These are phyloP conservation scores for Peromyscus attwateri DNA, from an alignment of 2,797 vertebrate species.

Conservation along the genomic window DNA sequence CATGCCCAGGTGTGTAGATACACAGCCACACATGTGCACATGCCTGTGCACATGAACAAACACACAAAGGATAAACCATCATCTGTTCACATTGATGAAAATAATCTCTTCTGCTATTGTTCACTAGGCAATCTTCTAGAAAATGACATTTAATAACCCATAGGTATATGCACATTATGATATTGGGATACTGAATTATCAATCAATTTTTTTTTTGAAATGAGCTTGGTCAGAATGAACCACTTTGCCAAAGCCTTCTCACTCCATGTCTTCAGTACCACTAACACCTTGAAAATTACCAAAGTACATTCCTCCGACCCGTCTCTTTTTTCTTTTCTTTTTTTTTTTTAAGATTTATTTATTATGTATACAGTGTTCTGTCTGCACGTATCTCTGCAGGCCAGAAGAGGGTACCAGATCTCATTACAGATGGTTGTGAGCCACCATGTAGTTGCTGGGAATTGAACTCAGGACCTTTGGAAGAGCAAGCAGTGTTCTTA, in stretches of 20 bases:
- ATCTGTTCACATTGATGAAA: background rate
- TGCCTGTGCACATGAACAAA: background rate
- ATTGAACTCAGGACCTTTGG: too few relatives aligned
- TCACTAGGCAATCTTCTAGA: conserved; percentile 1
- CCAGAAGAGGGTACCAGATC: too few relatives aligned
- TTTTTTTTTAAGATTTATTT: too few relatives aligned
- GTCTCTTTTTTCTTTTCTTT: background rate
- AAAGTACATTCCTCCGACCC: background rate
- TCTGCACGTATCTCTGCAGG: too few relatives aligned
- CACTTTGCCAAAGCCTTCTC: background rate
- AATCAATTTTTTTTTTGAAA: background rate
- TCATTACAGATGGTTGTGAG: too few relatives aligned
- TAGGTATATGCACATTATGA: background rate
- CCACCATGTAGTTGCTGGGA: too few relatives aligned
- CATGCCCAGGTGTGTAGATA: background rate
- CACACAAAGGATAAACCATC: background rate
- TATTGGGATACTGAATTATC: background rate
- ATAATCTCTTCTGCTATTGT: background rate
- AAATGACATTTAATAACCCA: background rate
- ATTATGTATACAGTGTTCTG: too few relatives aligned
- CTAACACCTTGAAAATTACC: background rate
- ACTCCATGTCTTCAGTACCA: background rate
- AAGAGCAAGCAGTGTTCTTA: too few relatives aligned
- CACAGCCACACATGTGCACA: background rate
- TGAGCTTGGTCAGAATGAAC: conserved; percentile 15